A percentile compares a stretch with the other conserved stretches of the same genome.
phyloP scores from a whole-genome alignment of 1,140 invertebrate species.

The Tetramorium alpestre region DNA sequence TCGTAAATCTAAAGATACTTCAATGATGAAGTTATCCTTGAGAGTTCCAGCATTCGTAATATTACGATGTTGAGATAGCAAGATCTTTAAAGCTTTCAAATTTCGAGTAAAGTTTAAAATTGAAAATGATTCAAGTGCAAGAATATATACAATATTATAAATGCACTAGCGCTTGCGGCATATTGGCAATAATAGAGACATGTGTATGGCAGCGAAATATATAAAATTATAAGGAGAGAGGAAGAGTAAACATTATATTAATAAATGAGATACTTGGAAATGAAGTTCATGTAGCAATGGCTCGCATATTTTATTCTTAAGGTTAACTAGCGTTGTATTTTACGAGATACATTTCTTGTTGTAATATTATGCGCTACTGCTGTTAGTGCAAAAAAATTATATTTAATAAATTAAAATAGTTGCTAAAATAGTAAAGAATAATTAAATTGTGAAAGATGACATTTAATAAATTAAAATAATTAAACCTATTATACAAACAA shows the following conservation, averaged over 20 bases:
- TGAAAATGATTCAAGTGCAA: constrained; percentile 4
- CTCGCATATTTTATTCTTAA: not conserved
- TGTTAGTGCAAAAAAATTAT: not conserved
- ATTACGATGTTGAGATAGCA: not conserved
- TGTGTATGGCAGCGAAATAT: not conserved
- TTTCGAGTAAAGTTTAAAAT: constrained; percentile 9
- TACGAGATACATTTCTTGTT: not conserved
- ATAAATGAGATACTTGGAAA: not conserved
- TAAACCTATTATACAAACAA: not conserved
- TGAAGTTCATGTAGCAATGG: not conserved
- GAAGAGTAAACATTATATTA: constrained; percentile 13
- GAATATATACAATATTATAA: not conserved
- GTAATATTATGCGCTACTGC: too few species aligned
- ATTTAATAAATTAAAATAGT: not conserved
- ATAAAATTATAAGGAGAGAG: constrained; percentile 18
- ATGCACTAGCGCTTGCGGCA: not conserved
- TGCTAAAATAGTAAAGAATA: not conserved
- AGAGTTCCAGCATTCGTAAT: not conserved
- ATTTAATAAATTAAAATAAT: not conserved
- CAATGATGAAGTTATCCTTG: not conserved
- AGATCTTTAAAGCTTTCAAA: not conserved
- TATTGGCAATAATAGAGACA: constrained; percentile 10
- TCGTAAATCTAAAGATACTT: not conserved
- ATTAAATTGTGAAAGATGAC: not conserved
- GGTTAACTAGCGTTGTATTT: not conserved